Evolutionary conservation across 2,113 vertebrate species (phyloP).

Genomic region (Psettodes erumei): DNA sequence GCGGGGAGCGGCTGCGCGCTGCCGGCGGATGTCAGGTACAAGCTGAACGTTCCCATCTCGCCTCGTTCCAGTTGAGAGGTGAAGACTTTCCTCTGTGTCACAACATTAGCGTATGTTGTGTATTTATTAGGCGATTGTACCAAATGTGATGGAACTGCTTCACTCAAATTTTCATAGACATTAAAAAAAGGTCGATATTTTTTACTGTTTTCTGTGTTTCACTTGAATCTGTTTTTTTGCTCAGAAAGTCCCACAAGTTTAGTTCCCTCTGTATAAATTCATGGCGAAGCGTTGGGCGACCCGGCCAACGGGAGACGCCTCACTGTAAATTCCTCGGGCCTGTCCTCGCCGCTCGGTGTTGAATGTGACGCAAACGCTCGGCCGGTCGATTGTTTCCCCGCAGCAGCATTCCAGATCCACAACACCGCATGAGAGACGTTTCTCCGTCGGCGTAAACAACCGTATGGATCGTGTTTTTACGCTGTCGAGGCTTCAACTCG

Average conservation of each 20-base stretch:
- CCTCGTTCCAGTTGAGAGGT: background rate
- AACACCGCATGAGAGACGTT: constrained; percentile 18
- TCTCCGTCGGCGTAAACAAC: no score
- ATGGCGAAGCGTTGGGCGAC: no score
- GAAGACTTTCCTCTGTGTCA: background rate
- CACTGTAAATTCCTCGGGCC: background rate
- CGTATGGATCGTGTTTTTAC: background rate
- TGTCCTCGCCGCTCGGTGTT: background rate
- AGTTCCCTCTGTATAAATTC: background rate
- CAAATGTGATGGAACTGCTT: background rate
- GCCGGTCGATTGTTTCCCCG: constrained; percentile 5
- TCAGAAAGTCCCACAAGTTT: background rate
- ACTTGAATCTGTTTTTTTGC: background rate
- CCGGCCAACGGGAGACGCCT: no score
- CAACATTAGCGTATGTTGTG: background rate
- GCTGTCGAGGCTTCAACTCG: background rate
- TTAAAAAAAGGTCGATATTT: constrained; percentile 26
- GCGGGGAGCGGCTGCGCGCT: no score
- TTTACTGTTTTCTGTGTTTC: background rate
- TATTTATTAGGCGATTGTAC: background rate
- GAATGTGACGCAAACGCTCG: constrained; percentile 7
- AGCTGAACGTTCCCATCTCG: no score
- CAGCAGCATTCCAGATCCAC: constrained; percentile 20
- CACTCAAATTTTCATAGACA: constrained; percentile 30
- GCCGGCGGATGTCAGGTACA: no score